Percentiles rank a stretch among this genome's conserved stretches.
Conservation (phyloP, 2,888 invertebrate species). For the Hirtodrosophila duncani region DNA sequence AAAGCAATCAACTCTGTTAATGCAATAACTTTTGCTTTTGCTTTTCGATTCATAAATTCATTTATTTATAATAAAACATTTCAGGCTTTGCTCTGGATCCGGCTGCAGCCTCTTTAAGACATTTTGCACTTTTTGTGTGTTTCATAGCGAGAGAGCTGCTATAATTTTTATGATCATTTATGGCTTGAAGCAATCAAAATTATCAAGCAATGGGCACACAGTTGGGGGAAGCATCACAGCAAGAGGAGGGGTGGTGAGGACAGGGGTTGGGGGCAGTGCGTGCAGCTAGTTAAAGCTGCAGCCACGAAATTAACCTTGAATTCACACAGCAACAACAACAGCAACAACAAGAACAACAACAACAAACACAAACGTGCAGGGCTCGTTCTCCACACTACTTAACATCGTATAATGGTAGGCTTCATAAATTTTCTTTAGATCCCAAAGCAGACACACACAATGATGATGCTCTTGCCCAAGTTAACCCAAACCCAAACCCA, state of each 20-base stretch:
- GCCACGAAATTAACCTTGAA: constrained; percentile 69
- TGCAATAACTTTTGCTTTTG: too few species aligned
- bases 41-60: too few species aligned
- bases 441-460: constrained; percentile 38
- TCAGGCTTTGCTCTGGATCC: too few species aligned
- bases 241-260: neutral
- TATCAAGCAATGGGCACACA: constrained; percentile 38
- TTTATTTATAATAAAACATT: too few species aligned
- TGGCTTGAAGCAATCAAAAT: constrained; percentile 70
- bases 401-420: constrained; percentile 60
- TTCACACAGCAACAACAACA: constrained; percentile 54
- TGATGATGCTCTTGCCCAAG: too few species aligned
- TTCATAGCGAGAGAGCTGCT: too few species aligned
- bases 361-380: constrained; percentile 24
- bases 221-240: neutral
- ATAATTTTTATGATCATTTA: constrained; percentile 74
- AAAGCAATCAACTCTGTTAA: too few species aligned
- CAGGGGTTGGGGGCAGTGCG: constrained; percentile 49
- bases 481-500: constrained; percentile 6
- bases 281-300: constrained; percentile 69
- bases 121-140: too few species aligned
- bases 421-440: constrained; percentile 70
- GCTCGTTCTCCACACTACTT: constrained; percentile 48
- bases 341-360: too few species aligned
- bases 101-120: too few species aligned